Evolutionary conservation across 2,888 invertebrate species (phyloP), one percentile per base, ranked within the genome.

Genomic region (Cheilosia variabilis): DNA sequence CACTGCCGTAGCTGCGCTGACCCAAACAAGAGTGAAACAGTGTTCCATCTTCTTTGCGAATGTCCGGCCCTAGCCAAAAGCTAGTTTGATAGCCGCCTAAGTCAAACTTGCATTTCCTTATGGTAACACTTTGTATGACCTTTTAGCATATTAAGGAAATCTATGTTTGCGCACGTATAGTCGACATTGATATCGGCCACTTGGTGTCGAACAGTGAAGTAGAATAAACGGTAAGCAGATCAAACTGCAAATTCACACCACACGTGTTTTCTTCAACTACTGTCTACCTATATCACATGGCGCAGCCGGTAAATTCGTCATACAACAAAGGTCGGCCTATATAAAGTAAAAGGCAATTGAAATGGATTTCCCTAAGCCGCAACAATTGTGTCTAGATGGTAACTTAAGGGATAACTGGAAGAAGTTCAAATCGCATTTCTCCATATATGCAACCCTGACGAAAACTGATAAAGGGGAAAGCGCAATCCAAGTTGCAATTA

Each of bases 331-430:
- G 7, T 31, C 31, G 31, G 31, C 31, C 31, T 6, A 31, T 7
- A 31, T 31, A 31, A 31, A 31, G 1, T 6, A 6, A 31, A 31
- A 31, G 1, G 6, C 7, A 31, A 31, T 6, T 5, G 6, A 31
- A 31, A 31, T 31, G 31, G 31, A 31, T 31, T 31, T 31, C 31
- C 31, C 31, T 5, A 31, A 31, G 31, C 31, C 31, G 10, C 10
- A 34, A 10, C 34, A 34, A 34, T 34, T 34, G 34, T 34, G 34
- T 7, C 10, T 57, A 13, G 37, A 57, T 37, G 57, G 57, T 0
- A 62, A 72, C 53, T n/a, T 62, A 27, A 27, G 62, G 5, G 72
- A 73, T 1, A 73, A 73, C 47, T 73, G 62, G 73, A 63, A 63
- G 17, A 43, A 9, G 27, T 72, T 62, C 24, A 72, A 72, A 41